Conservation (phyloP, 2,113 vertebrate species). For the Mohoua ochrocephala region DNA sequence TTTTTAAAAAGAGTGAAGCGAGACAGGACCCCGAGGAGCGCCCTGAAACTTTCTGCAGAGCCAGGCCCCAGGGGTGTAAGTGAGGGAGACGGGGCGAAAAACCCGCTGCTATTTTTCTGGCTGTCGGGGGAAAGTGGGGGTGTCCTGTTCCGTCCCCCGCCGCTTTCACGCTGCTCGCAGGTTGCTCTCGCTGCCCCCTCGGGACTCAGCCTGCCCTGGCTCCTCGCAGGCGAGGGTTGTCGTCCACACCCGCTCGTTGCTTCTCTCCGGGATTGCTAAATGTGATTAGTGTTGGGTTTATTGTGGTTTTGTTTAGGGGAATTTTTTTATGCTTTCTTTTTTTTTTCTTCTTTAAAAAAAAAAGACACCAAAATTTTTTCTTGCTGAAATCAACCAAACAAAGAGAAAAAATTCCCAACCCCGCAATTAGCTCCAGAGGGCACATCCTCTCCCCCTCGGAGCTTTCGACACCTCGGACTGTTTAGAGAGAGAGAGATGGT, state of each 20-base stretch:
- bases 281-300: background rate
- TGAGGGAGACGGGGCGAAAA: background rate
- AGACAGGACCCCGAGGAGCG: background rate
- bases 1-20: background rate
- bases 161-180: background rate
- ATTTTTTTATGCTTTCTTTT: too few species aligned
- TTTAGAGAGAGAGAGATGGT: slow-evolving; percentile 4
- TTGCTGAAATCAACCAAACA: background rate
- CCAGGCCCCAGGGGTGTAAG: background rate
- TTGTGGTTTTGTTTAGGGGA: background rate
- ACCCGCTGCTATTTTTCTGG: background rate
- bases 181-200: background rate
- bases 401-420: background rate
- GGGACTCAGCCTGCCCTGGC: background rate
- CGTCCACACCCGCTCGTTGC: background rate
- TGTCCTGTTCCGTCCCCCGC: too few species aligned
- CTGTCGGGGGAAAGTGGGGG: background rate
- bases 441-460: background rate
- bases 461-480: slow-evolving; percentile 52
- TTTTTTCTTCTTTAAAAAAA: background rate
- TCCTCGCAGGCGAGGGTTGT: background rate
- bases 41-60: background rate
- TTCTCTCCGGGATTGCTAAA: background rate
- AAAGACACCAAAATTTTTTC: background rate
- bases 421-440: background rate